phyloP scores from a whole-genome alignment of 2,797 vertebrate species.

The Pipistrellus kuhlii region DNA sequence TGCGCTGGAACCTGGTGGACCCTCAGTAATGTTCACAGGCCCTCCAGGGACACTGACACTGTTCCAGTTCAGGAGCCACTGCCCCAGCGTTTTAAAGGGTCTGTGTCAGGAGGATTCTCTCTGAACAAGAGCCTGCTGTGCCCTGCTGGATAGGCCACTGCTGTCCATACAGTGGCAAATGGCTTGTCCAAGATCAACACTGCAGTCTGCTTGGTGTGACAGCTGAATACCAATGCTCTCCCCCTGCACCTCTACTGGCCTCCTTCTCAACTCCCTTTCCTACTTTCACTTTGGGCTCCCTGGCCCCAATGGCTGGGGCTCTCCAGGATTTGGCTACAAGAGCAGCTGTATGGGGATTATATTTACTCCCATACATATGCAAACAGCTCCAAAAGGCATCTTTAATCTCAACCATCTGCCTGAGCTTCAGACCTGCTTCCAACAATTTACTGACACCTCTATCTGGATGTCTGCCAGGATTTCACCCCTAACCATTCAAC shows the following conservation, averaged over 20 bases:
- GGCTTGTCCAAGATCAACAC: not conserved
- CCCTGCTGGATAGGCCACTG: not conserved
- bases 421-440: not conserved
- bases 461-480: slow-evolving; percentile 5
- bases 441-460: not conserved
- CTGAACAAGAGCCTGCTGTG: not conserved
- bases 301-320: too few relatives aligned
- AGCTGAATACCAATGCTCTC: not conserved
- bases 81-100: not conserved
- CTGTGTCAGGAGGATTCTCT: not conserved
- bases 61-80: not conserved
- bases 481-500: not conserved
- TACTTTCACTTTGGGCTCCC: not conserved
- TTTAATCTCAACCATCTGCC: not conserved
- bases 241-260: not conserved
- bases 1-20: too few relatives aligned
- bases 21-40: not conserved
- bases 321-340: not conserved
- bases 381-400: not conserved
- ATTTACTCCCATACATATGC: not conserved
- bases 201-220: not conserved
- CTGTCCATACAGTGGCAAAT: not conserved
- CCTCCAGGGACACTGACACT: not conserved
- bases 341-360: too few relatives aligned
- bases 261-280: not conserved